Evolutionary conservation across 2,113 vertebrate genomes (phyloP).

Genomic region (Nansenia antarctica): DNA sequence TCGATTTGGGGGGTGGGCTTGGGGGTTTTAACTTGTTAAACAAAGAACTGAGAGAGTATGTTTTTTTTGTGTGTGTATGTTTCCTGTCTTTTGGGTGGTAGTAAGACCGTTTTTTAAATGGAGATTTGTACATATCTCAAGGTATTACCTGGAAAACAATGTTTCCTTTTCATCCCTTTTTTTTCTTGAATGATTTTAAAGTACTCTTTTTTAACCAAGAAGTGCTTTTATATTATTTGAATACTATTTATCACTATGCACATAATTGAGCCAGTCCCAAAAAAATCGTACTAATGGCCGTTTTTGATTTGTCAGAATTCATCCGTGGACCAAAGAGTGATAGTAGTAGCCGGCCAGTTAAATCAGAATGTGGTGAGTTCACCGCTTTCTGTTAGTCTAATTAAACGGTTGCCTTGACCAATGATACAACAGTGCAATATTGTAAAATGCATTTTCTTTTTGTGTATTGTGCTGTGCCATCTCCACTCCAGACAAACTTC

Average conservation of each 20-base stretch:
- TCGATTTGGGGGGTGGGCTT: background rate
- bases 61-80: background rate
- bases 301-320: background rate
- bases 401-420: conserved; percentile 47
- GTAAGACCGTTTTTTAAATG: background rate
- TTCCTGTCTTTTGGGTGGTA: background rate
- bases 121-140: background rate
- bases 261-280: background rate
- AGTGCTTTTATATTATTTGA: background rate
- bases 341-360: too few species aligned
- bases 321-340: background rate
- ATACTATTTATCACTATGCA: background rate
- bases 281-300: background rate
- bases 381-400: background rate
- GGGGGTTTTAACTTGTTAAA: background rate
- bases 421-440: conserved; percentile 63
- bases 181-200: background rate
- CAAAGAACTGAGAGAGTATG: background rate
- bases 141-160: background rate
- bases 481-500: conserved; percentile 4
- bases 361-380: background rate
- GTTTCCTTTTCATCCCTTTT: background rate
- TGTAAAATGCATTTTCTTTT: conserved; percentile 19
- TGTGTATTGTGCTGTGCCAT: conserved; percentile 21
- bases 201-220: background rate